Evolutionary conservation across 2,113 vertebrate species (phyloP).

Genomic region (Halcyon senegalensis): DNA sequence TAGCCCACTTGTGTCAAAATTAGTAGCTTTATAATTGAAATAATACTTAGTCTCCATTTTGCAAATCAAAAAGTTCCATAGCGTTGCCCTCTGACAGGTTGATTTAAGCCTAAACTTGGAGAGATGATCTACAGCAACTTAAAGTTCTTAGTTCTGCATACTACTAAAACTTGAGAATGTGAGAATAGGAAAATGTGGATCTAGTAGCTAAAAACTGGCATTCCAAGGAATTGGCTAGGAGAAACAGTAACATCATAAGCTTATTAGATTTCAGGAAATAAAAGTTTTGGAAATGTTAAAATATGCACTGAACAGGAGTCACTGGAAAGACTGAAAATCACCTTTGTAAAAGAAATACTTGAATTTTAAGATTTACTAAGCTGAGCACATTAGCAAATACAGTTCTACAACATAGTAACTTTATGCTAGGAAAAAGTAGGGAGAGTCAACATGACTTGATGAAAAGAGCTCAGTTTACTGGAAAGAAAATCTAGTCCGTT

Average conservation of each 20-base stretch:
- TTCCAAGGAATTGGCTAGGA: not conserved
- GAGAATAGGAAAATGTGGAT: not conserved
- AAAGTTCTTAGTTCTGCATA: not conserved
- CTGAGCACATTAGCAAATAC: not conserved
- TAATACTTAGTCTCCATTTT: not conserved
- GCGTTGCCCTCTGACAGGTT: not conserved
- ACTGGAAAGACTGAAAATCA: constrained; percentile 5
- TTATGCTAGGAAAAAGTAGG: not conserved
- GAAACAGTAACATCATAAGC: not conserved
- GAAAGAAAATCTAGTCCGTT: not conserved
- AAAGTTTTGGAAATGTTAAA: not conserved
- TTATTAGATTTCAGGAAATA: constrained; percentile 1
- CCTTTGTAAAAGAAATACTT: not conserved
- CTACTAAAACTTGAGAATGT: constrained; percentile 29
- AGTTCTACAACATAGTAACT: not conserved
- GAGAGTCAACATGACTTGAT: not conserved
- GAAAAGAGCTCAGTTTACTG: not conserved
- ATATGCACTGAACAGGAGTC: not conserved
- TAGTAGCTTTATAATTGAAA: not conserved
- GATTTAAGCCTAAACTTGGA: not conserved
- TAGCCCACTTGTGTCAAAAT: not conserved
- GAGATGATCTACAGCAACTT: not conserved
- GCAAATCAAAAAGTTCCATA: not conserved
- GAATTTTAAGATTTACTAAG: not conserved
- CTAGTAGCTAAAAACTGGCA: not conserved